phyloP scores from a whole-genome alignment of 2,797 vertebrate genomes.

The Smutsia gigantea region DNA sequence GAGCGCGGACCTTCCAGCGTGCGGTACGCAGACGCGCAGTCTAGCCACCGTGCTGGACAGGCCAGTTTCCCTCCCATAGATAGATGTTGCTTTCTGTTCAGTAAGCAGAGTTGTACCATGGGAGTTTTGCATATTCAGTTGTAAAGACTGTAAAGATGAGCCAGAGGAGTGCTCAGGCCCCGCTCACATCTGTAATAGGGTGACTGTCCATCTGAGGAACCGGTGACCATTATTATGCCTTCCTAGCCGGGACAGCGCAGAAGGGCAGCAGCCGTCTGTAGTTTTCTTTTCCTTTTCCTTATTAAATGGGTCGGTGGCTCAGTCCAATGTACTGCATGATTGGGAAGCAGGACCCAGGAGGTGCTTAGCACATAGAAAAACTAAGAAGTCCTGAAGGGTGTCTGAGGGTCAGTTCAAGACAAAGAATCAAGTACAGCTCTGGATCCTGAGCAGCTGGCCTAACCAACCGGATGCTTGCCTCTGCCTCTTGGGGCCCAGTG shows the following conservation, averaged over 20 bases:
- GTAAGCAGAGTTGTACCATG: not conserved
- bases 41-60: not conserved
- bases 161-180: not conserved
- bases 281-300: not conserved
- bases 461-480: not conserved
- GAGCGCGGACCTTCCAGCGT: not conserved
- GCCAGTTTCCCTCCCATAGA: rapidly evolving
- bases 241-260: not conserved
- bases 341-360: not conserved
- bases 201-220: not conserved
- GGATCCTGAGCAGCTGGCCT: not conserved
- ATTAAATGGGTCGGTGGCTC: not conserved
- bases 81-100: not conserved
- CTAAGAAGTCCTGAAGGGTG: not conserved
- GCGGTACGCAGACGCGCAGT: not conserved
- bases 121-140: not conserved
- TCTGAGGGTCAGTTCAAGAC: not conserved
- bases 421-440: rapidly evolving
- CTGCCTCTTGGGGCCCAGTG: not conserved
- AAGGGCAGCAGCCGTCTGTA: not conserved
- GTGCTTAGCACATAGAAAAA: not conserved
- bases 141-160: not conserved
- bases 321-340: no score
- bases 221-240: not conserved
- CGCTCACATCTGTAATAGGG: not conserved